Conservation (phyloP, 1,140 invertebrate genomes). For the Platyura marginata region DNA sequence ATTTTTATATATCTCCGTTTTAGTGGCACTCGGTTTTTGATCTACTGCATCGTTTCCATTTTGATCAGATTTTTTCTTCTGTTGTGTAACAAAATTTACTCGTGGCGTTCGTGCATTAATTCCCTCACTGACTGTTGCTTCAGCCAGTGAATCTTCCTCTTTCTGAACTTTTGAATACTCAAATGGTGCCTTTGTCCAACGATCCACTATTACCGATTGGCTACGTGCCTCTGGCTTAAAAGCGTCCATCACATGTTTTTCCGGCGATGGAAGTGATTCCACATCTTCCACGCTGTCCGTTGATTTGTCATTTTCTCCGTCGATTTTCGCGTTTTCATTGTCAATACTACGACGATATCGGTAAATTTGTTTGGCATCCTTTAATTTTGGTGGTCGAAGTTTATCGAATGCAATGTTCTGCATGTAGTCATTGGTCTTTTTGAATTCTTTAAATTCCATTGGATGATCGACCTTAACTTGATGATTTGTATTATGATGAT, state of each 20-base stretch:
- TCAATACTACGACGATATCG: background rate
- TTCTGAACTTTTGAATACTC: slow-evolving; percentile 1
- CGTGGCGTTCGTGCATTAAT: slow-evolving; percentile 8
- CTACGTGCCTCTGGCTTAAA: background rate
- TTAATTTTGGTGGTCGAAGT: background rate
- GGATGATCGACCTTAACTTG: background rate
- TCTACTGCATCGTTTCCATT: background rate
- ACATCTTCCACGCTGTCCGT: background rate
- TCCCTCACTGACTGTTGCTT: slow-evolving; percentile 8
- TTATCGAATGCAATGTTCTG: background rate
- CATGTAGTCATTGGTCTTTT: background rate
- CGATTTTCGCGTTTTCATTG: background rate
- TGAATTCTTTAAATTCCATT: background rate
- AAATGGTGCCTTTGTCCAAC: slow-evolving; percentile 1
- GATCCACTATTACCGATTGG: slow-evolving; percentile 3
- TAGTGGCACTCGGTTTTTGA: slow-evolving; percentile 4
- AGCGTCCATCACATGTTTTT: slow-evolving; percentile 8
- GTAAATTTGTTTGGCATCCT: background rate
- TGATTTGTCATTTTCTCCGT: background rate
- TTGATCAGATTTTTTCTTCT: slow-evolving; percentile 1
- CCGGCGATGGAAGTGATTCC: slow-evolving; percentile 4
- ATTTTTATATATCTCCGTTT: slow-evolving; percentile 5
- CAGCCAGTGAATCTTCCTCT: slow-evolving; percentile 6
- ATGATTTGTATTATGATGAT: slow-evolving; percentile 5
- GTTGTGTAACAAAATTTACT: slow-evolving; percentile 11